These are phyloP conservation scores for Caenorhabditis brenneri DNA, from an alignment of 1,140 invertebrate genomes.

Conservation along the genomic window DNA sequence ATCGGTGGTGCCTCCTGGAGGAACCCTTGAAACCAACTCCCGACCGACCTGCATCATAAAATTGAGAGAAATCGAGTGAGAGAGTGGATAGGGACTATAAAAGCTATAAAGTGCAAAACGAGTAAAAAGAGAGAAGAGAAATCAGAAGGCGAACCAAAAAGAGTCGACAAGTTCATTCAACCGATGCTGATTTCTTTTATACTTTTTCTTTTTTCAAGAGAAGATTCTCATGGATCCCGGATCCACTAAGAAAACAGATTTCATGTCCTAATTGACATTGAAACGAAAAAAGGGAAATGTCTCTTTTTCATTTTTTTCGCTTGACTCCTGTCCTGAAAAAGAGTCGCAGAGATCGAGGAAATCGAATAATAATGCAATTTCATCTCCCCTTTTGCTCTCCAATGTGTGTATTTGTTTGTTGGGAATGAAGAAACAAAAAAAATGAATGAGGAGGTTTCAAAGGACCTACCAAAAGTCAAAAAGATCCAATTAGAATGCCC, in stretches of 20 bases:
- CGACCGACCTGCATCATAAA: slow-evolving; percentile 9
- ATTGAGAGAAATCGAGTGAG: background rate
- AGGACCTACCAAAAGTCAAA: background rate
- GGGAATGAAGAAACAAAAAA: slow-evolving; percentile 23
- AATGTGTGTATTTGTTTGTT: background rate
- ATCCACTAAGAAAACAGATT: background rate
- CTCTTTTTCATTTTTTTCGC: background rate
- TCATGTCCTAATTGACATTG: background rate
- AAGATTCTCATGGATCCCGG: background rate
- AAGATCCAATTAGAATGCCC: slow-evolving; percentile 32
- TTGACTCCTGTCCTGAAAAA: background rate
- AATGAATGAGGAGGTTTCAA: background rate
- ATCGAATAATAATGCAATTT: slow-evolving; percentile 42
- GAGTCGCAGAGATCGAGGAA: slow-evolving; percentile 22
- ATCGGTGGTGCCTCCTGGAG: background rate
- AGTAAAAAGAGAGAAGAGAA: background rate
- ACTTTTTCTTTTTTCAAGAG: background rate
- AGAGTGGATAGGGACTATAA: background rate
- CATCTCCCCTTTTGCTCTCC: slow-evolving; percentile 1
- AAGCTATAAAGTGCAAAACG: slow-evolving; percentile 39
- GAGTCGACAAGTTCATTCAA: too few relatives aligned
- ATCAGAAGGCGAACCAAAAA: slow-evolving; percentile 11
- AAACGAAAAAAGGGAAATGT: background rate
- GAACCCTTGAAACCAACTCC: background rate
- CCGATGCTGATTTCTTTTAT: slow-evolving; percentile 29